Evolutionary conservation across 1,140 invertebrate genomes (phyloP).

Genomic region (Aphelenchoides fujianensis): DNA sequence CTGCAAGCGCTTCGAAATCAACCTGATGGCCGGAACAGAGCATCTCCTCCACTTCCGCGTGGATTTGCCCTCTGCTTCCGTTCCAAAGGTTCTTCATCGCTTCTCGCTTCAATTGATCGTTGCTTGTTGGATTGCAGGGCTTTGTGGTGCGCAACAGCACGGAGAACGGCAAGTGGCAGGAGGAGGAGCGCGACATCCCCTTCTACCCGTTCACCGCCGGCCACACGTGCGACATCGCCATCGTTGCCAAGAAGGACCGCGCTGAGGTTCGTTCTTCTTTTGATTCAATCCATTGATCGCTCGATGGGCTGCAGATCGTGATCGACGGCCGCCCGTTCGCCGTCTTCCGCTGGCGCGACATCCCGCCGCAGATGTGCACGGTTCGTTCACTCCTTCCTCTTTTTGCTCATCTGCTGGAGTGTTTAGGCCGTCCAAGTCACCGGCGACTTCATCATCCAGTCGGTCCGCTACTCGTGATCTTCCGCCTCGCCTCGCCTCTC

Average conservation of each 20-base stretch:
- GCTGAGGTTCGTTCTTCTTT: no score
- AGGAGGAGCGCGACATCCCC: slow-evolving; percentile 41
- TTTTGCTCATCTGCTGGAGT: no score
- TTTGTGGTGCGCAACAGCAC: slow-evolving; percentile 43
- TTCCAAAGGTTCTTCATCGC: neutral
- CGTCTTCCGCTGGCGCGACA: neutral
- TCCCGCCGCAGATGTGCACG: neutral
- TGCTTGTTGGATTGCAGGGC: slow-evolving; percentile 42
- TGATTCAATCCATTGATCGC: no score
- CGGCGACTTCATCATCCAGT: neutral
- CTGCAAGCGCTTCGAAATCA: slow-evolving; percentile 33
- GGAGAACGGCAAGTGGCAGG: slow-evolving; percentile 37
- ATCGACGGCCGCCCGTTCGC: slow-evolving; percentile 9
- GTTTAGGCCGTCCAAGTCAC: no score
- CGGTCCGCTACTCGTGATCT: slow-evolving; percentile 10
- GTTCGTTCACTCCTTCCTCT: neutral
- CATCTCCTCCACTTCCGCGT: slow-evolving; percentile 48
- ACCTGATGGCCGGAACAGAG: slow-evolving; percentile 29
- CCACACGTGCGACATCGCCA: slow-evolving; percentile 28
- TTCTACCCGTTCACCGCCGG: slow-evolving; percentile 40
- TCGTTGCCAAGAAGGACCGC: slow-evolving; percentile 22
- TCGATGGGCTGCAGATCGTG: neutral
- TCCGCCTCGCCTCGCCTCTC: no score
- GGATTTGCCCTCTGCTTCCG: slow-evolving; percentile 35
- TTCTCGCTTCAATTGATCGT: neutral